Evolutionary conservation across 2,113 vertebrate genomes (phyloP), one percentile per base, ranked within the genome.

Genomic region (Cnemophilus loriae): DNA sequence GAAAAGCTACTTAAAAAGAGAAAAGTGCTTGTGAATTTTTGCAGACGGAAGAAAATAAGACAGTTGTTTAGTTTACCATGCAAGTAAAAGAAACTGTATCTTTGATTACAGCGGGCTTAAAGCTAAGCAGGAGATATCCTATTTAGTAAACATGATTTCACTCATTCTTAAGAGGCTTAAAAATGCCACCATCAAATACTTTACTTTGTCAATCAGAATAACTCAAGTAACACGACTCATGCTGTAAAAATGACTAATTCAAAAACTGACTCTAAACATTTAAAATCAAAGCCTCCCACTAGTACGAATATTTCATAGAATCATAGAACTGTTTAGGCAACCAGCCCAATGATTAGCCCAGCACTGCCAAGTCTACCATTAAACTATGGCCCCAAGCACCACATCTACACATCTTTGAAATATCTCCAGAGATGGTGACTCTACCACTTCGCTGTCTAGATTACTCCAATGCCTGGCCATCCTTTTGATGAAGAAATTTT

Each of bases 81-180:
- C n/a, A 46, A 87, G 39, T 91, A 95, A 93, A 93, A 93, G 30
- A 93, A 93, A 63, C 10, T 11, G 2, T 82, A 73, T 73, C 37
- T 89, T 73, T 85, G 57, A 81, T 95, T 95, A 79, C 1, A 3
- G 37, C 26, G 49, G 35, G 63, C 70, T 95, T 94, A 89, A 88
- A 76, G 28, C 23, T 93, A 95, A 96, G 78, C 59, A 92, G 57
- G 16, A 84, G 60, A 79, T 44, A 93, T 35, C 57, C 78, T 77
- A 80, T 60, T 71, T 87, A 86, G 86, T 77, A 96, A 95, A 93
- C 57, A 79, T 56, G 10, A 93, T 64, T 91, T 91, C 69, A 42
- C 47, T 84, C 50, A 65, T 64, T 92, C 55, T 70, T 93, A 93
- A 93, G 88, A 92, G 85, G 95, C 73, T 96, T 96, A 93, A 84